A percentile compares a stretch with the other conserved stretches of the same genome.
Conservation (phyloP, 23 tunicate species). For the Trididemnum miniatum region DNA sequence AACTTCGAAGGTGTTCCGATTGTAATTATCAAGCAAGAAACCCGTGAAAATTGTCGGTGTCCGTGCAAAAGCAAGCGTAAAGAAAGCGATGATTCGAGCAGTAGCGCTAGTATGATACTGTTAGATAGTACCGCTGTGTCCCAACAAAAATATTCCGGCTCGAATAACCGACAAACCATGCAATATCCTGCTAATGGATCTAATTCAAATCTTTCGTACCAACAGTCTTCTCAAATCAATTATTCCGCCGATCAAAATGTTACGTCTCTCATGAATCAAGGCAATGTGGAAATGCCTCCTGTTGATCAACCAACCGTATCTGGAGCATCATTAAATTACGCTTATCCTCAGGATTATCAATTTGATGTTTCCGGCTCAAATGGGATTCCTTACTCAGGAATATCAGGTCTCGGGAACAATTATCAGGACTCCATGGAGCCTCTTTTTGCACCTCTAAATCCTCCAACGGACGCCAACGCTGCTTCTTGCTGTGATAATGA, state of each 20-base stretch:
- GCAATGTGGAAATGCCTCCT: not conserved
- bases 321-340: not conserved
- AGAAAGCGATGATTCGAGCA: not conserved
- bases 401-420: not conserved
- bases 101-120: slow-evolving; percentile 40
- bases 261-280: not conserved
- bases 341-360: not conserved
- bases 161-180: not conserved
- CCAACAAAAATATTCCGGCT: not conserved
- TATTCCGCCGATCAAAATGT: not conserved
- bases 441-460: not conserved
- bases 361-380: not conserved
- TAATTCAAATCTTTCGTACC: not conserved
- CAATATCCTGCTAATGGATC: not conserved
- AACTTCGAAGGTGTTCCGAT: slow-evolving; percentile 80
- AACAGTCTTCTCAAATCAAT: not conserved
- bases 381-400: not conserved
- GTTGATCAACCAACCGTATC: not conserved
- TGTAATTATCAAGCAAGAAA: slow-evolving; percentile 83
- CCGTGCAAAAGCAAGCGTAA: slow-evolving; percentile 34
- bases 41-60: slow-evolving; percentile 71
- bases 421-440: not conserved
- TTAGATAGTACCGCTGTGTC: slow-evolving; percentile 21
- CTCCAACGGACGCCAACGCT: not conserved
- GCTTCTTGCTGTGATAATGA: slow-evolving; percentile 48